Base-by-base conservation (phyloP, 2,888 invertebrate species). In the Diadegma fenestrale region DNA sequence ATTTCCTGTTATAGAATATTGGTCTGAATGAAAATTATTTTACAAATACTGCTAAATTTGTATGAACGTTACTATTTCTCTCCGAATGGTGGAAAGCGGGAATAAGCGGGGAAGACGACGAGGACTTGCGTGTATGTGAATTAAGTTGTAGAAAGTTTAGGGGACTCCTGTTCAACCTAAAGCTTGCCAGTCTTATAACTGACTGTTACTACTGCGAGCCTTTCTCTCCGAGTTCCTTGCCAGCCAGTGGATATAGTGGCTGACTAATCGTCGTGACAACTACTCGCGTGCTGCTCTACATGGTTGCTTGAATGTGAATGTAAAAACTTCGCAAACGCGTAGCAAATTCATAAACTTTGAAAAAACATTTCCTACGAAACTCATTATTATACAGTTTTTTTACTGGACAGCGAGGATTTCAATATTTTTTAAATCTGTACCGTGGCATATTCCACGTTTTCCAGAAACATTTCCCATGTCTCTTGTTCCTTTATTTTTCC, bases 261-360 rank as follows among this genome's bases (percentile, higher is more conserved):
- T 76, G 79, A 75, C 85, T 85, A 85, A 85, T 80, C 79, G 76
- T 54, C 75, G 71, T 66, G 30, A 72, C 71, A 54, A 85, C 79
- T 79, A 73, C 81, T 81, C 30, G 66, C 48, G 41, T 75, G 30
- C 43, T 69, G 26, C 10, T 75, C 10, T 48, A 37, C 51, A 30
- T 6, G 37, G 17, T 22, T 22, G 10, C 54, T 54, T 12, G 22
- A 19, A 72, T 72, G 37, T 43, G 17, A 37, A 72, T 41, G 51
- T 71, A 26, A 54, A 54, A 37, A 54, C 19, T 72, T 54, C 19
- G 12, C 37, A 33, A 71, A 71, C 48, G 43, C 43, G 43, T 43
- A 19, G 22, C 12, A 26, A 17, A 45, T 68, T 26, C 17, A 68
- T 26, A 19, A 68, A 45, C 41, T 58, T 58, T 66, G 66, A 43